Conservation (phyloP, 2,797 vertebrate species). For the Chromis chromis region DNA sequence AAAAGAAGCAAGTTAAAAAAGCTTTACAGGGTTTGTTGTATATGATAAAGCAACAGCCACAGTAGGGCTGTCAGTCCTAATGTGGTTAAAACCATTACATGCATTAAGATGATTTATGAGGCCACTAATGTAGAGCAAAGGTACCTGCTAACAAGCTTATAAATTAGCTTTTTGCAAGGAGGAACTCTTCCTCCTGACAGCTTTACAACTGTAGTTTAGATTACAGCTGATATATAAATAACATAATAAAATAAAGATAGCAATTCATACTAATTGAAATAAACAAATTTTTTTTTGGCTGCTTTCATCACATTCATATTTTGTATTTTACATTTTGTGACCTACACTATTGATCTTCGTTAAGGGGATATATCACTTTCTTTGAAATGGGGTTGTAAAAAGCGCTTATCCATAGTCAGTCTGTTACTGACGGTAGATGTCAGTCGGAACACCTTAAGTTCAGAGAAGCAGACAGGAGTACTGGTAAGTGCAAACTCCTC, state of each 20-base stretch:
- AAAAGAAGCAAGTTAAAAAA: neutral
- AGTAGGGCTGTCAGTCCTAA: neutral
- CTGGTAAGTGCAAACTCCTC: too few relatives aligned
- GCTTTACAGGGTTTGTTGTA: neutral
- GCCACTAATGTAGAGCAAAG: conserved; percentile 2
- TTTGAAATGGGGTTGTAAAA: too few relatives aligned
- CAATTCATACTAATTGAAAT: neutral
- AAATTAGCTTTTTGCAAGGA: neutral
- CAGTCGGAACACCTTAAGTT: too few relatives aligned
- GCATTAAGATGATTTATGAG: conserved; percentile 13
- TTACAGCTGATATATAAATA: neutral
- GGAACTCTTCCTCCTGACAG: neutral
- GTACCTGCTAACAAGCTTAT: neutral
- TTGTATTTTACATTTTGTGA: neutral
- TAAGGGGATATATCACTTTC: too few relatives aligned
- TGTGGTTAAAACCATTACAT: neutral
- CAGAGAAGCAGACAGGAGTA: too few relatives aligned
- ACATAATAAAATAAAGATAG: neutral
- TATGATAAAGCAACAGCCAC: neutral
- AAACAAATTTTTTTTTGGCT: neutral
- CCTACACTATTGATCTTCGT: neutral
- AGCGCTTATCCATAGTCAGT: too few relatives aligned
- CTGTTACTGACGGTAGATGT: too few relatives aligned
- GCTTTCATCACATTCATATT: neutral
- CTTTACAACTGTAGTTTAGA: neutral